Percentiles rank a stretch among this genome's conserved stretches.
phyloP scores from a whole-genome alignment of 2,113 vertebrate species.

The Protobothrops mucrosquamatus region DNA sequence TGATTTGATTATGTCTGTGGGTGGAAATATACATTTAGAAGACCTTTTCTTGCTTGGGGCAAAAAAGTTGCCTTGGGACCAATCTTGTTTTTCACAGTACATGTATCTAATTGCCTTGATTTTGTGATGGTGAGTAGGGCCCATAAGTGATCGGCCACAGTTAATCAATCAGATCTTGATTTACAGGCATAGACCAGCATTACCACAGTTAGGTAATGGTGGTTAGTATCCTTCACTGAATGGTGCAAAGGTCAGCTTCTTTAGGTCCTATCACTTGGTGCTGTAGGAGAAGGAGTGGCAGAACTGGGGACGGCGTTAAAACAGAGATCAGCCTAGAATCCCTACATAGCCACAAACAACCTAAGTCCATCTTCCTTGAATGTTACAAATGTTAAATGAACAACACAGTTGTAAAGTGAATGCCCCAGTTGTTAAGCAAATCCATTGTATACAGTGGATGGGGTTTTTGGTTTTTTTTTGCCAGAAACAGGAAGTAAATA shows the following conservation, averaged over 20 bases:
- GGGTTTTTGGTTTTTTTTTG: too few relatives aligned
- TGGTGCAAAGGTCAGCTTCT: background rate
- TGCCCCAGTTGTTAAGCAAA: too few relatives aligned
- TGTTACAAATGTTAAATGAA: too few relatives aligned
- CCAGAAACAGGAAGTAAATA: too few relatives aligned
- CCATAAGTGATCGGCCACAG: background rate
- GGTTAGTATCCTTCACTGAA: background rate
- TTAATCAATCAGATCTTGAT: background rate
- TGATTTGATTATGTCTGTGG: background rate
- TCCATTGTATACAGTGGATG: too few relatives aligned
- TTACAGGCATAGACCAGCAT: background rate
- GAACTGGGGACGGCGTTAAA: background rate
- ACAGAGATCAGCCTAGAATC: background rate
- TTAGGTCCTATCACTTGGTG: background rate
- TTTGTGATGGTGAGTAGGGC: background rate
- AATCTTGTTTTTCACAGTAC: background rate
- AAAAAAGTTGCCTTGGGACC: background rate
- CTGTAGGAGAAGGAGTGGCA: too few relatives aligned
- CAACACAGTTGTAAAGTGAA: too few relatives aligned
- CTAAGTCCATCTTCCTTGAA: too few relatives aligned
- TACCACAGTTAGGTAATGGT: background rate
- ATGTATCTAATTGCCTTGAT: background rate
- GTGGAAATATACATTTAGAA: background rate
- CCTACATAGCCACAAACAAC: background rate
- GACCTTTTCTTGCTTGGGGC: background rate